Evolutionary conservation across 30 jellyfish, hydroid and myxozoan species (phyloP).

Genomic region (Catostylus mosaicus): DNA sequence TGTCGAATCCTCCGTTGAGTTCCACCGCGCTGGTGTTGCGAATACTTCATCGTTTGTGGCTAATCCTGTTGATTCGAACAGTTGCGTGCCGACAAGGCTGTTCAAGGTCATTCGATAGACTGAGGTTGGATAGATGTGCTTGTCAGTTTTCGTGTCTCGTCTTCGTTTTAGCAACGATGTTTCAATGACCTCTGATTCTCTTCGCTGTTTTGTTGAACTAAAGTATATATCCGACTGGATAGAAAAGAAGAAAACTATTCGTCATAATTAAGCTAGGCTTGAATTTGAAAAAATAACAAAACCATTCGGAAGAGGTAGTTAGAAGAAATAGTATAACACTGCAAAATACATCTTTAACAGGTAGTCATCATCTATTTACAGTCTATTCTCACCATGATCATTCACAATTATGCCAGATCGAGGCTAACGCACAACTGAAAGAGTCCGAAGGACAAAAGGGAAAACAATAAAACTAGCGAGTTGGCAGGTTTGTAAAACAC

Average conservation of each 20-base stretch:
- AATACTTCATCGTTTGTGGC: slow-evolving; percentile 38
- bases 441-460: too few relatives aligned
- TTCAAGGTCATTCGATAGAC: slow-evolving; percentile 59
- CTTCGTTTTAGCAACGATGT: slow-evolving; percentile 22
- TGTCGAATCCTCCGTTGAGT: slow-evolving; percentile 37
- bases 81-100: slow-evolving; percentile 68
- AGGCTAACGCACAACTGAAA: too few relatives aligned
- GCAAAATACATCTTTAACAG: too few relatives aligned
- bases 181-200: slow-evolving; percentile 33
- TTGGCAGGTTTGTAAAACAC: too few relatives aligned
- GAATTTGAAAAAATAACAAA: too few relatives aligned
- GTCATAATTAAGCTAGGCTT: too few relatives aligned
- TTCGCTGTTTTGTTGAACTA: slow-evolving; percentile 46
- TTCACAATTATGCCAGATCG: too few relatives aligned
- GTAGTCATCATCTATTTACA: too few relatives aligned
- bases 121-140: slow-evolving; percentile 46
- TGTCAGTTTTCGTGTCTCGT: slow-evolving; percentile 28
- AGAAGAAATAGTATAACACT: too few relatives aligned
- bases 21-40: slow-evolving; percentile 56
- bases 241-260: not conserved
- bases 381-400: too few relatives aligned
- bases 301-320: too few relatives aligned
- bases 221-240: slow-evolving; percentile 78
- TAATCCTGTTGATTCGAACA: slow-evolving; percentile 57
- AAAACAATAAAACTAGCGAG: too few relatives aligned